A percentile compares a stretch with the other conserved stretches of the same genome.
Evolutionary conservation across 2,888 invertebrate species (phyloP).

Genomic region (Tenthredo scrophulariae): DNA sequence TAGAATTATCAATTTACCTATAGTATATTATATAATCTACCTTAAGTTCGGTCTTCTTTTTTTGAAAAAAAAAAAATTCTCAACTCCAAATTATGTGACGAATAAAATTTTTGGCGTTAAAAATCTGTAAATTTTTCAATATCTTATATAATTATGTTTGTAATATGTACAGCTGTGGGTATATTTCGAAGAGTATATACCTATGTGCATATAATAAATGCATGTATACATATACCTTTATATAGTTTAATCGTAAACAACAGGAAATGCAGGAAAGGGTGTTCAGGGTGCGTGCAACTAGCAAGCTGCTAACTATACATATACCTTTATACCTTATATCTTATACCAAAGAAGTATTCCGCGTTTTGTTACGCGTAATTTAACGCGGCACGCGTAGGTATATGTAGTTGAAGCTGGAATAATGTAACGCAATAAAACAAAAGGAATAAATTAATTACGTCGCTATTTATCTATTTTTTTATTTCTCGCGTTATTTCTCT

Average conservation of each 20-base stretch:
- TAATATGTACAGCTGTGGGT: too few species aligned
- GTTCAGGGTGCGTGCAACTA: constrained; percentile 31
- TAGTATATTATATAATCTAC: too few species aligned
- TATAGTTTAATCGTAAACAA: neutral
- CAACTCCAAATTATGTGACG: too few species aligned
- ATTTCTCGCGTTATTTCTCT: neutral
- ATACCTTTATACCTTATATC: neutral
- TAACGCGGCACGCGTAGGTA: constrained; percentile 21
- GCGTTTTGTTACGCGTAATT: constrained; percentile 39
- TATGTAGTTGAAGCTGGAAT: neutral
- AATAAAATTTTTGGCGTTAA: too few species aligned
- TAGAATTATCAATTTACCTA: neutral
- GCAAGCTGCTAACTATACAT: constrained; percentile 17
- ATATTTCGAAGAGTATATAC: too few species aligned
- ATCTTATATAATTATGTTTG: too few species aligned
- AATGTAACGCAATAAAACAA: neutral
- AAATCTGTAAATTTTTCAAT: too few species aligned
- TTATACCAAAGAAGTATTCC: neutral
- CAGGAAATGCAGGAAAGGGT: constrained; percentile 30
- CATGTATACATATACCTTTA: neutral
- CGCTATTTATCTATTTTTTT: neutral
- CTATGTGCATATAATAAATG: neutral
- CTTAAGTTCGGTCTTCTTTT: too few species aligned
- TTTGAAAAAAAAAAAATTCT: too few species aligned
- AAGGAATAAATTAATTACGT: neutral